Evolutionary conservation across 2,888 invertebrate genomes (phyloP), one percentile per base, ranked within the genome.

Genomic region (Galerucella calmariensis): DNA sequence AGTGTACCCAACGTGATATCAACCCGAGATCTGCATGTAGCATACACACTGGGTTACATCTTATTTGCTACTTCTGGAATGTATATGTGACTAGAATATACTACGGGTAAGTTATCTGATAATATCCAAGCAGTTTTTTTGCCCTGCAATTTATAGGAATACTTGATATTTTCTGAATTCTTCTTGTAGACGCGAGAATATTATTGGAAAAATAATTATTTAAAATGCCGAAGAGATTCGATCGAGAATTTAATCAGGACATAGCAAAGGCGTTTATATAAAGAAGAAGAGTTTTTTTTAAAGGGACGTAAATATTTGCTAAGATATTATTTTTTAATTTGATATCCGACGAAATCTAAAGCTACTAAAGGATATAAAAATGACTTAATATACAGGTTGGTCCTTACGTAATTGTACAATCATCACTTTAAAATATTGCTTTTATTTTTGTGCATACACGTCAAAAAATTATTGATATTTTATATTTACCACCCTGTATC

Each of bases 11-110:
- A 53, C 35, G 72, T 75, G 73, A 69, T 78, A 78, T 78, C 78
- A 73, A 67, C 67, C 73, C 24, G 48, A 73, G 74, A 78, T 78
- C 78, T 73, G 63, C 74, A 51, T 79, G 81, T 81, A 46, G 20
- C 63, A 44, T 83, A 83, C 82, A 83, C 83, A 83, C 78, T 76
- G 80, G 79, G 84, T 84, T 84, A 86, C 84, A 83, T 85, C 86
- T 85, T 82, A 85, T 81, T 86, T 76, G 81, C 79, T 79, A 79
- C 81, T 80, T 77, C 70, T 73, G 79, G 84, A 84, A 84, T 83
- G 81, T 80, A 79, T 81, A 82, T 80, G 75, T 79, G 79, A 59
- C 41, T 73, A 76, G 78, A 79, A 83, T 82, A 82, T 84, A 83
- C 83, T 81, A 82, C 79, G 82, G 78, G 11, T 82, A 81, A 81